A percentile compares a stretch with the other conserved stretches of the same genome.
phyloP scores from a whole-genome alignment of 1,140 invertebrate genomes.

The Nixonia krombeini region DNA sequence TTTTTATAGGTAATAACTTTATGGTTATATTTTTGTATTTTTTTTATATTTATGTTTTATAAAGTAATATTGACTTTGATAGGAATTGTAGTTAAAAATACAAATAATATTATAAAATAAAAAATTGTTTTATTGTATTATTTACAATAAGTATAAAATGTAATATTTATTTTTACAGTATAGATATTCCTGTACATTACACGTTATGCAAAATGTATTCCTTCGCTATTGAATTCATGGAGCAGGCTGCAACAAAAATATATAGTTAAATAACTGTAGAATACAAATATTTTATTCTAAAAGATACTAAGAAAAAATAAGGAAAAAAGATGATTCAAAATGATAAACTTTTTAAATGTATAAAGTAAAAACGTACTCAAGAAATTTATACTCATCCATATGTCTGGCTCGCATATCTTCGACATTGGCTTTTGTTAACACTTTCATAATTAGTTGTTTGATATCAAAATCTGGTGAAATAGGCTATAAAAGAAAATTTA shows the following conservation, averaged over 20 bases:
- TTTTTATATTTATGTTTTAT: too few relatives aligned
- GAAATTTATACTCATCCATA: slow-evolving; percentile 98
- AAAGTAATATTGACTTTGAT: too few relatives aligned
- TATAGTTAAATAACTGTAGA: slow-evolving; percentile 11
- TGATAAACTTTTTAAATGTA: slow-evolving; percentile 3
- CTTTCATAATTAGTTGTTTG: slow-evolving; percentile 84
- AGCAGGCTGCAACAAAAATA: slow-evolving; percentile 77
- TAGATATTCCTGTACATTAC: too few relatives aligned
- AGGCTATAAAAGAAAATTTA: slow-evolving; percentile 74
- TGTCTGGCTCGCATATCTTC: slow-evolving; percentile 88
- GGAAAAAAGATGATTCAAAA: slow-evolving; percentile 13
- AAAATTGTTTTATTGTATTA: not conserved
- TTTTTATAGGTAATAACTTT: not conserved
- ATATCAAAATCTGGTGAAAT: slow-evolving; percentile 88
- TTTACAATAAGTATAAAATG: slow-evolving; percentile 16
- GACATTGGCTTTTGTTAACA: slow-evolving; percentile 79
- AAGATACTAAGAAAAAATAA: not conserved
- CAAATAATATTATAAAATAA: too few relatives aligned
- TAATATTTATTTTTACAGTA: slow-evolving; percentile 10
- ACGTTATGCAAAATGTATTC: slow-evolving; percentile 90
- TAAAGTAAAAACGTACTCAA: slow-evolving; percentile 74
- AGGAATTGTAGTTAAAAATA: too few relatives aligned
- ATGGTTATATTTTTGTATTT: not conserved
- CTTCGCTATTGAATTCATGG: slow-evolving; percentile 89
- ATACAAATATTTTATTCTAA: slow-evolving; percentile 8